Evolutionary conservation across 2,888 invertebrate species (phyloP), one percentile per base, ranked within the genome.

Genomic region (Deilephila porcellus): DNA sequence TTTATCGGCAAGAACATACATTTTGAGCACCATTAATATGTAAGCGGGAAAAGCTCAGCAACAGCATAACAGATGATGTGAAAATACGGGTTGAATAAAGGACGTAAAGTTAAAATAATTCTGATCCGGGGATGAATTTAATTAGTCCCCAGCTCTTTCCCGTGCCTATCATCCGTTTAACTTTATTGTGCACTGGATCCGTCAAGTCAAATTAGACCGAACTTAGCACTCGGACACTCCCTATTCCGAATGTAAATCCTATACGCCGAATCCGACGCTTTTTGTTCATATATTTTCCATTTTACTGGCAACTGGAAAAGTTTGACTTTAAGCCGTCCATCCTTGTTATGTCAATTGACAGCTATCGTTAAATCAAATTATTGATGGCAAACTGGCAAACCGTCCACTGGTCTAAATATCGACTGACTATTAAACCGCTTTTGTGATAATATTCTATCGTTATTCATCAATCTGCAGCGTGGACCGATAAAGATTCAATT

Each of bases 201-300:
- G 60, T 60, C 60, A 60, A 29, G 60, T 25, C 29, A 29, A 60
- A 60, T 60, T 60, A 29, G 29, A 60, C 25, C 29, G 60, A 29
- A 60, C 60, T 60, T 29, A 60, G 17, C 60, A 29, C 60, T 32
- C 14, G 17, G 60, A 60, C 25, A 60, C 29, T 29, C 29, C 25
- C 29, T 11, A 60, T 60, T 60, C 25, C 60, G 25, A 56, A 56
- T 29, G 60, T 60, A 60, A 60, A 60, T 29, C 29, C 14, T 60
- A 60, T 60, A 60, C 17, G 56, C 19, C 56, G 17, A 60, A 60
- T 60, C 29, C 60, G 3, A 32, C 56, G 56, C 56, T 56, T 56
- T 56, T 56, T 56, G 56, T n/a, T n/a, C 56, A n/a, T 0, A n/a
- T 56, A 56, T 56, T n/a, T 56, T 56, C 5, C 17, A 56, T 56